Percentiles rank a stretch among this genome's conserved stretches.
Conservation (phyloP, 2,888 invertebrate genomes). For the Trissonchulus latispiculum region DNA sequence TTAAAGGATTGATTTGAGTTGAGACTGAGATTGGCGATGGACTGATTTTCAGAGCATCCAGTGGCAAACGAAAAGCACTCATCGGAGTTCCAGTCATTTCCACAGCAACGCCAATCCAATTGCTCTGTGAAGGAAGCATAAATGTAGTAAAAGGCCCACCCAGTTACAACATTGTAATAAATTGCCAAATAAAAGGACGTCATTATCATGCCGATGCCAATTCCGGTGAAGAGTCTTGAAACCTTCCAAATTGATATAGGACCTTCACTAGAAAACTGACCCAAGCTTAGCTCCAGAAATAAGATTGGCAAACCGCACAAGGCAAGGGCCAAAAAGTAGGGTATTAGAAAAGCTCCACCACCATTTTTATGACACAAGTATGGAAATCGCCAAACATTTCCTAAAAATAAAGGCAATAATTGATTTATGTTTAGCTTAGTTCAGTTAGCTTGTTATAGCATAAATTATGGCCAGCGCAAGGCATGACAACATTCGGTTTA, state of each 20-base stretch:
- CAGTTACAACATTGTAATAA: conserved; percentile 51
- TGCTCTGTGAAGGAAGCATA: conserved; percentile 46
- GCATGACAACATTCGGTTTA: conserved; percentile 20
- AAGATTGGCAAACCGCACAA: conserved; percentile 45
- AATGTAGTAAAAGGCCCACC: conserved; percentile 50
- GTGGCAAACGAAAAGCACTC: conserved; percentile 22
- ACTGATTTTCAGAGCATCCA: neutral
- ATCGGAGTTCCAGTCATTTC: conserved; percentile 47
- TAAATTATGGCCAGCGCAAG: conserved; percentile 40
- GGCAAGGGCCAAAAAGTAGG: conserved; percentile 44
- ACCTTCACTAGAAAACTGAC: conserved; percentile 45
- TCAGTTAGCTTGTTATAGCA: conserved; percentile 38
- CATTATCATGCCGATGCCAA: conserved; percentile 50
- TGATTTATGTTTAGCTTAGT: conserved; percentile 32
- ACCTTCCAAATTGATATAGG: conserved; percentile 46
- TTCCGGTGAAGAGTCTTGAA: conserved; percentile 37
- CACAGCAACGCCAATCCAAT: conserved; percentile 49
- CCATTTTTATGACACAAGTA: conserved; percentile 48
- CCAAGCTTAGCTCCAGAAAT: conserved; percentile 44
- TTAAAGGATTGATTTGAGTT: neutral
- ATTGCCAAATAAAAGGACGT: conserved; percentile 48
- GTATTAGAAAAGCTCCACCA: conserved; percentile 45
- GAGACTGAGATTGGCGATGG: neutral
- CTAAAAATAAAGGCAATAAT: too few relatives aligned
- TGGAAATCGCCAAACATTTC: conserved; percentile 55